Evolutionary conservation across 2,888 invertebrate genomes (phyloP), one percentile per base, ranked within the genome.

Genomic region (Cosmopolites sordidus): DNA sequence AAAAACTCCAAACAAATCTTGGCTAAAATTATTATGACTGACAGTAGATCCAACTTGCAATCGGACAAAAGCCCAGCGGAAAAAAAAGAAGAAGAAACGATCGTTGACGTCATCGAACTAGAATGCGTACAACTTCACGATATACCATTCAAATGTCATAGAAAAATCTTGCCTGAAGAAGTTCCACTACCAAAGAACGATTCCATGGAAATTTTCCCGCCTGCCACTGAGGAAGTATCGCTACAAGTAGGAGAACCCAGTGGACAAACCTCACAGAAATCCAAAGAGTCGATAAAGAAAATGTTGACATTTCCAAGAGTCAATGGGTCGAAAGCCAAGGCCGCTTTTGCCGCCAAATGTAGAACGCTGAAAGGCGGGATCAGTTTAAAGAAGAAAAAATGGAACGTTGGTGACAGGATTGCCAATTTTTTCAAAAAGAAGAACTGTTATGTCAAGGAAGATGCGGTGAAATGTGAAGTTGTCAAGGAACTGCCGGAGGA

Each of bases 1-100:
- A 71, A 69, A 62, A 73, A 72, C 60, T 73, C 74, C 6, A 73
- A 71, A 49, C 69, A 70, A 46, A 52, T 67, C 9, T 44, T 66
- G 9, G 59, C 66, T 0, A 69, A 64, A 59, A 58, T 66, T 1
- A 66, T 68, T 16, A 69, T 71, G 42, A 65, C 60, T 41, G 67
- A 67, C 22, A 55, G 51, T n/a, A 53, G 51, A 27, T 6, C 27
- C 12, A 14, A 1, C 41, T 51, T 56, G 14, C 62, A 62, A 51
- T 64, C 66, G 45, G 65, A 66, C 59, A 3, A 5, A 22, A 22
- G 3, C 8, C 22, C 22, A 22, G 69, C 69, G 50, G 64, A 66
- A 38, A 58, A 54, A 16, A 64, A 66, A 38, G 49, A 55, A 42
- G 40, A 49, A 5, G 56, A 56, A 27, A 43, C 39, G 2, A 8